A percentile compares a stretch with the other conserved stretches of the same genome.
These are phyloP conservation scores for Drosophila mayri DNA, from an alignment of 1,140 invertebrate species.

Conservation along the genomic window DNA sequence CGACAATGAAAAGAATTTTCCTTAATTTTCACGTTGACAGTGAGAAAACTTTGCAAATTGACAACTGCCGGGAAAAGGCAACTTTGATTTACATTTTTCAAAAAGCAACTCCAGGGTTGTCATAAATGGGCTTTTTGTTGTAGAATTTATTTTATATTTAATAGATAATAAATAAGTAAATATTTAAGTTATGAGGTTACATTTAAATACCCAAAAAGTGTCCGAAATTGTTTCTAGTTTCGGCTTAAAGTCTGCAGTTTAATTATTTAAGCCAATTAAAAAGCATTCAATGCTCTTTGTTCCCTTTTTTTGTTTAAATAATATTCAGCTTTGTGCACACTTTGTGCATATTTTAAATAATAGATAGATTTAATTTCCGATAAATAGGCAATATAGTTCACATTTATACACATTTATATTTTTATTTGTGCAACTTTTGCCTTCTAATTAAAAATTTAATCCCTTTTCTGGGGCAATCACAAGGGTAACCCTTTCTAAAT, in stretches of 20 bases:
- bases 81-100: background rate
- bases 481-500: background rate
- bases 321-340: background rate
- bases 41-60: background rate
- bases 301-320: background rate
- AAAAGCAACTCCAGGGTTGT: background rate
- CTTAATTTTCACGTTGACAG: background rate
- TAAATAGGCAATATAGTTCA: background rate
- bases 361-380: slow-evolving; percentile 7
- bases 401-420: background rate
- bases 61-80: background rate
- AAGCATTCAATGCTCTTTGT: background rate
- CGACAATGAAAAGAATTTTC: background rate
- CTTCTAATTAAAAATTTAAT: background rate
- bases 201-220: background rate
- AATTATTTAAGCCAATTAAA: background rate
- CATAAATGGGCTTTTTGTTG: too few relatives aligned
- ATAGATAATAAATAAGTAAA: background rate
- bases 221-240: background rate
- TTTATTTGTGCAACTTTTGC: background rate
- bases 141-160: background rate
- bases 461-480: background rate
- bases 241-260: background rate
- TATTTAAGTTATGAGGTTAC: background rate
- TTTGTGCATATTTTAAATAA: slow-evolving; percentile 8